phyloP scores from a whole-genome alignment of 2,888 invertebrate genomes.

The Acrocyrtus sp. region DNA sequence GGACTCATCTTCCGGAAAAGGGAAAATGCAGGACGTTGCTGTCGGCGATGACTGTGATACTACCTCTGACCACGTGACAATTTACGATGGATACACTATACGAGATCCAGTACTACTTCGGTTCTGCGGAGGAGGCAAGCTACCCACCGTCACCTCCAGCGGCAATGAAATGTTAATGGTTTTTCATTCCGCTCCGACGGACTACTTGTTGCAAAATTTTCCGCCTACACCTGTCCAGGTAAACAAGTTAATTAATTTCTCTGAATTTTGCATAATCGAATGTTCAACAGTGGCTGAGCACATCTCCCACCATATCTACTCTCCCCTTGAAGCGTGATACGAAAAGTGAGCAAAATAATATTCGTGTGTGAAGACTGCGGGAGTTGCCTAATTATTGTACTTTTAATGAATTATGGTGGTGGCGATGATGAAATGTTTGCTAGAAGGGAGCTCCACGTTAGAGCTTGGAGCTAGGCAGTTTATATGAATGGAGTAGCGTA shows the following conservation, averaged over 20 bases:
- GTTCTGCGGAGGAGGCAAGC: conserved; percentile 79
- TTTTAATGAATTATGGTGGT: no score
- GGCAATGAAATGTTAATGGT: conserved; percentile 60
- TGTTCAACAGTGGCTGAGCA: no score
- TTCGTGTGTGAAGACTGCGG: no score
- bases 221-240: conserved; percentile 58
- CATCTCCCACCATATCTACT: no score
- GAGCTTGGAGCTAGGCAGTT: no score
- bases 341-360: not conserved
- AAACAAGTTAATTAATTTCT: conserved; percentile 20
- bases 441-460: no score
- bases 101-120: conserved; percentile 75
- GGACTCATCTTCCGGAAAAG: conserved; percentile 41
- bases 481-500: no score
- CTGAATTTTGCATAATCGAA: no score
- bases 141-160: conserved; percentile 59
- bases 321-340: not conserved
- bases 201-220: conserved; percentile 53
- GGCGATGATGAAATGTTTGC: no score
- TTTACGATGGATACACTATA: conserved; percentile 77
- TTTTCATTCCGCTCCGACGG: conserved; percentile 58
- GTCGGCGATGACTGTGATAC: conserved; percentile 86
- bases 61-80: conserved; percentile 83
- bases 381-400: no score
- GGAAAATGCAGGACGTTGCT: conserved; percentile 67